phyloP scores from a whole-genome alignment of 53 echinoderm and acorn worm genomes.

The Hippasteria phrygiana region DNA sequence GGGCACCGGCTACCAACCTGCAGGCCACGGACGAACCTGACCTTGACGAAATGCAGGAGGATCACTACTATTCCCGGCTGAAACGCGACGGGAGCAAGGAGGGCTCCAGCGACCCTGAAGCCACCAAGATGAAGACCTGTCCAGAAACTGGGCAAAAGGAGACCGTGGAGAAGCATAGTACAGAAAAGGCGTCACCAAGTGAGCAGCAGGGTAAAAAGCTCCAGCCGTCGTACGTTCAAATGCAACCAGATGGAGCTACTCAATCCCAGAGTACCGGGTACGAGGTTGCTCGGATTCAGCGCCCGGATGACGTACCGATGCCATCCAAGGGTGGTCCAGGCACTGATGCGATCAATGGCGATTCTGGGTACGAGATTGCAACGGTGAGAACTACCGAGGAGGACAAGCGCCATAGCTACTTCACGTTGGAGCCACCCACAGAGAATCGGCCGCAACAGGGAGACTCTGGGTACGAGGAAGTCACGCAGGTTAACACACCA shows the following conservation, averaged over 20 bases:
- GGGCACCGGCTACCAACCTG: neutral
- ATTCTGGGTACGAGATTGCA: slow-evolving; percentile 36
- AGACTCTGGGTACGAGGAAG: slow-evolving; percentile 21
- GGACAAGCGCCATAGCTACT: neutral
- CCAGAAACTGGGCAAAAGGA: slow-evolving; percentile 3
- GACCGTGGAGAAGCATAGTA: neutral
- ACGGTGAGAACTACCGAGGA: neutral
- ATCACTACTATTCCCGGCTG: slow-evolving; percentile 19
- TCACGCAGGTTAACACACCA: neutral
- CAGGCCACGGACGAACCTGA: neutral
- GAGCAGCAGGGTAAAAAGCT: neutral
- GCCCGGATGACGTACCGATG: neutral
- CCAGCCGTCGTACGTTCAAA: neutral
- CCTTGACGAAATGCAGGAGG: slow-evolving; percentile 9
- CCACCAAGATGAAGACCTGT: neutral
- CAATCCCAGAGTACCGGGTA: neutral
- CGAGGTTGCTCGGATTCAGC: neutral
- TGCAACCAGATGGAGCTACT: neutral
- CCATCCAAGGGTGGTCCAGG: neutral
- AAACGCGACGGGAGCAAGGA: neutral
- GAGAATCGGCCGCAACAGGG: neutral
- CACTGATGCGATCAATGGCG: neutral
- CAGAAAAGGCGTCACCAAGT: neutral
- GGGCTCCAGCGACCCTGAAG: neutral
- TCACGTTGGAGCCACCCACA: neutral